A percentile compares a stretch with the other conserved stretches of the same genome.
These are phyloP conservation scores for Trematomus loennbergii DNA, from an alignment of 2,113 vertebrate genomes.

Conservation along the genomic window DNA sequence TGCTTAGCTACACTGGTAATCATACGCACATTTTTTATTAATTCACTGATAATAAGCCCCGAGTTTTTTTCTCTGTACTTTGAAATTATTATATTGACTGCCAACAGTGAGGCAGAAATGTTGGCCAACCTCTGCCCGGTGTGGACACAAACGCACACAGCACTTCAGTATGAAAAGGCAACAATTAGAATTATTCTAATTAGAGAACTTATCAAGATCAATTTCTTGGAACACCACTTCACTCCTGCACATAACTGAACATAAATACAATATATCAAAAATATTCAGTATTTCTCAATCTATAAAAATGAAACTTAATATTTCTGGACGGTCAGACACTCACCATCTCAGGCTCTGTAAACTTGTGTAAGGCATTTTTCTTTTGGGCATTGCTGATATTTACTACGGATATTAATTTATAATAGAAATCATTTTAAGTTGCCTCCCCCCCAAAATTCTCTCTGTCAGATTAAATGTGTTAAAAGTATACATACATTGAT, in stretches of 20 bases:
- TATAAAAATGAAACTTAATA: background rate
- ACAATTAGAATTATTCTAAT: slow-evolving; percentile 45
- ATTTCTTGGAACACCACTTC: slow-evolving; percentile 10
- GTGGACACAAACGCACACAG: slow-evolving; percentile 34
- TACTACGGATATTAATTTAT: background rate
- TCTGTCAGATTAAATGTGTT: background rate
- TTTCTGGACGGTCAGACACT: background rate
- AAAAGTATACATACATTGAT: slow-evolving; percentile 10
- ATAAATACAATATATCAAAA: background rate
- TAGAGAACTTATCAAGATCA: slow-evolving; percentile 21
- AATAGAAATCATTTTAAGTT: background rate
- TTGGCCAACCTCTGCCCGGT: slow-evolving; percentile 65
- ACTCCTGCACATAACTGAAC: background rate
- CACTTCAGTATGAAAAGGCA: slow-evolving; percentile 37
- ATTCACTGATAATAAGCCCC: slow-evolving; percentile 74
- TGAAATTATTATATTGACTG: slow-evolving; percentile 66
- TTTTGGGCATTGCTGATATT: background rate
- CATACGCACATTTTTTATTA: slow-evolving; percentile 74
- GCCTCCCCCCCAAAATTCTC: background rate
- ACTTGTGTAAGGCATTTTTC: too few relatives aligned
- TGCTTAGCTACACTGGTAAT: slow-evolving; percentile 62
- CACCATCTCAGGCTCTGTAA: too few relatives aligned
- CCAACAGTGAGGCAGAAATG: slow-evolving; percentile 50
- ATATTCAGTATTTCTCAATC: background rate
- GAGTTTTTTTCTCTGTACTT: slow-evolving; percentile 65